Conservation (phyloP, 2,113 vertebrate genomes). For the Sceloporus undulatus region DNA sequence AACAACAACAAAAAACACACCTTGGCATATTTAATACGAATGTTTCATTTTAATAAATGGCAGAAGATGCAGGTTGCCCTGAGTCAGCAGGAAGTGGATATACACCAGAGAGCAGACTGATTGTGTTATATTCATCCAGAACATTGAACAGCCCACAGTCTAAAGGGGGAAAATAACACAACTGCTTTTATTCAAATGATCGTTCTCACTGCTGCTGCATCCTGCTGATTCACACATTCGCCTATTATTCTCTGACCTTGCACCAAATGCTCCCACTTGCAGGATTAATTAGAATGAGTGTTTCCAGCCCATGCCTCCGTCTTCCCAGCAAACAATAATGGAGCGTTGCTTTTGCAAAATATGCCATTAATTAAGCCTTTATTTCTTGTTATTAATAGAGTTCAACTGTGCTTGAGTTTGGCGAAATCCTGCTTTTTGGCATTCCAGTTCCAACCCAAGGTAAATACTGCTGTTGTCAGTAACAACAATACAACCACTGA, state of each 20-base stretch:
- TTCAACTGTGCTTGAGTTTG: constrained; percentile 58
- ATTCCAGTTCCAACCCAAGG: constrained; percentile 24
- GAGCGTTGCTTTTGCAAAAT: constrained; percentile 76
- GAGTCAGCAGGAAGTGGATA: constrained; percentile 85
- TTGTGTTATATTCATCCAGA: constrained; percentile 86
- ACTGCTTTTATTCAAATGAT: constrained; percentile 85
- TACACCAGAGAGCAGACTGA: constrained; percentile 86
- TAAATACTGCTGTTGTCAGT: constrained; percentile 4
- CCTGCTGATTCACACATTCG: constrained; percentile 85
- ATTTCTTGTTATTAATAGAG: constrained; percentile 71
- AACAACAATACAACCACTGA: neutral
- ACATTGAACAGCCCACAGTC: constrained; percentile 80
- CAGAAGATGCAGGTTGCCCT: constrained; percentile 83
- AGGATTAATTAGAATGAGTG: constrained; percentile 87
- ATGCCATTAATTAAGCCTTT: constrained; percentile 77
- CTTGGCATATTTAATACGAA: constrained; percentile 71
- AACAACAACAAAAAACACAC: constrained; percentile 5
- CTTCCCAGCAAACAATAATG: constrained; percentile 81
- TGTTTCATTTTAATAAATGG: constrained; percentile 83
- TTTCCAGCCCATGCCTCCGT: constrained; percentile 83
- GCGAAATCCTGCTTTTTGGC: constrained; percentile 35
- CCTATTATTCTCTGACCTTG: constrained; percentile 86
- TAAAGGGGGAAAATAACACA: constrained; percentile 72
- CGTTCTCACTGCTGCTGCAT: constrained; percentile 79
- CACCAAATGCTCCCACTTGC: constrained; percentile 86